Conservation (phyloP, 2,888 invertebrate genomes). For the Lucinisca nassula region DNA sequence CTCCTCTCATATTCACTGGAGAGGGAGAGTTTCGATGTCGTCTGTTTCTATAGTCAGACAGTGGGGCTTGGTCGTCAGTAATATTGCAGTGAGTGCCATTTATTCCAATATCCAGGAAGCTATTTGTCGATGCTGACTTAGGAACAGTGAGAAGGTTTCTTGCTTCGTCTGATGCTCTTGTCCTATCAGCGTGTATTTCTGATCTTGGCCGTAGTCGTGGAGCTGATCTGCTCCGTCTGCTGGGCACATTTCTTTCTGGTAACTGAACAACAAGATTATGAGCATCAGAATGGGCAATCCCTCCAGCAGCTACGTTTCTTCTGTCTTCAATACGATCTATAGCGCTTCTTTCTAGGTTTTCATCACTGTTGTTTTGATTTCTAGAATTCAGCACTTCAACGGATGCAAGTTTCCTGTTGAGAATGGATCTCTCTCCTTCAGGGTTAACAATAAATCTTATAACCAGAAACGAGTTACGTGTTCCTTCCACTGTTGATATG, state of each 20-base stretch:
- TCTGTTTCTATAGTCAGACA: background rate
- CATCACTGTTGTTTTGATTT: constrained; percentile 4
- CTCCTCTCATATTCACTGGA: background rate
- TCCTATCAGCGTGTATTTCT: background rate
- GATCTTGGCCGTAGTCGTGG: background rate
- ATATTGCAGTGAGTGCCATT: background rate
- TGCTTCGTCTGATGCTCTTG: background rate
- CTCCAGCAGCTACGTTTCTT: background rate
- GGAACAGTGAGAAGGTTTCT: background rate
- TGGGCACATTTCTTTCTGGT: background rate
- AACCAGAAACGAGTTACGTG: constrained; percentile 58
- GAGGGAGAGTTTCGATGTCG: background rate
- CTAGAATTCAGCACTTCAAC: constrained; percentile 62
- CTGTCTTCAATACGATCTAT: constrained; percentile 32
- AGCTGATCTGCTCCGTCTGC: background rate
- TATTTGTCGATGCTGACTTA: background rate
- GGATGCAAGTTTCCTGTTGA: constrained; percentile 44
- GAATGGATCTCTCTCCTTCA: constrained; percentile 47
- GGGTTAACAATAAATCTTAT: constrained; percentile 63
- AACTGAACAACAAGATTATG: background rate
- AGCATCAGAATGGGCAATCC: background rate
- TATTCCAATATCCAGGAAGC: background rate
- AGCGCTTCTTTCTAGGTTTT: constrained; percentile 44
- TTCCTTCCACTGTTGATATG: constrained; percentile 10
- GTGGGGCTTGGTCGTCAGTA: background rate